Evolutionary conservation across 2,888 invertebrate species (phyloP), one percentile per base, ranked within the genome.

Genomic region (Ochlodes sylvanus): DNA sequence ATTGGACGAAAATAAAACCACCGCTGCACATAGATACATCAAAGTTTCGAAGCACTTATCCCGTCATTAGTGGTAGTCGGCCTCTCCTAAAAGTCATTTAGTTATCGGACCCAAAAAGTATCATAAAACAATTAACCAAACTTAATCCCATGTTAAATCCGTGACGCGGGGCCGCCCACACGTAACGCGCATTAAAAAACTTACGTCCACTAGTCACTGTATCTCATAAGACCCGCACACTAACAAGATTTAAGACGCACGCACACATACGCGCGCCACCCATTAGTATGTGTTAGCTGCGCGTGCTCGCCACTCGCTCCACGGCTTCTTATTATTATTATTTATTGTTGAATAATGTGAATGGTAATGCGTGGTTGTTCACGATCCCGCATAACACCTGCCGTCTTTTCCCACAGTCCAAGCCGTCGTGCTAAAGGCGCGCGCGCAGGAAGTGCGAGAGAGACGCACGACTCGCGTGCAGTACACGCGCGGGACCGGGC

Each of bases 321-420:
- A 85, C 89, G 89, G 91, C 92, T 92, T 90, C 91, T 92, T 93
- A 89, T 92, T 92, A 92, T 91, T 91, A 91, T 93, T 92, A 92
- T 92, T 92, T 92, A 92, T 93, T 88, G 93, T 92, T 91, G 92
- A 91, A 93, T 93, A 93, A 92, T 91, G 89, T 92, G 92, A 92
- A 93, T 93, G 92, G 92, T 93, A 93, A 92, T 93, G 92, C 92
- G 87, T 92, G 91, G 92, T 90, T 91, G 92, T 92, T 93, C 93
- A 92, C 94, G 93, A 94, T 93, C 92, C 89, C 92, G 92, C 94
- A 90, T 90, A 93, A 89, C 94, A 94, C 94, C 94, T 94, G 94
- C 94, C 94, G 90, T 90, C 86, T 92, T 93, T 94, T 94, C 94
- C 94, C 94, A 94, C 94, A 94, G 88, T 94, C 91, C 85, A 42